phyloP scores from a whole-genome alignment of 1,140 invertebrate species.

The Pseudomyrmex concolor region DNA sequence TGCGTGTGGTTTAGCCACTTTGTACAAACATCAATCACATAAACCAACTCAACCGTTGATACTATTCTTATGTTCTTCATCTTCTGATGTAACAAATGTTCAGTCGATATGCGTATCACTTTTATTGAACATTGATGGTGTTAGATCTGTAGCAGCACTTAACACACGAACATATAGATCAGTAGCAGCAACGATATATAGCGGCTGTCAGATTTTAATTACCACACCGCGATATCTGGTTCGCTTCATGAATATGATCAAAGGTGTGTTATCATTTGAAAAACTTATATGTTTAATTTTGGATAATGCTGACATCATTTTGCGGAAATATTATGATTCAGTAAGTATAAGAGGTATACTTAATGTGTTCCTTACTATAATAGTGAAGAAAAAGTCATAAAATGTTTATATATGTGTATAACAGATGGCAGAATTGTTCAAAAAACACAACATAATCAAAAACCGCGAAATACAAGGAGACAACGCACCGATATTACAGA shows the following conservation, averaged over 20 bases:
- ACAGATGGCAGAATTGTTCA: conserved; percentile 74
- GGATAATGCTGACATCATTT: conserved; percentile 80
- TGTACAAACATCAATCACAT: conserved; percentile 23
- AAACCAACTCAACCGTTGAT: conserved; percentile 70
- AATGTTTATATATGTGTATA: background rate
- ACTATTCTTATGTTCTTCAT: conserved; percentile 79
- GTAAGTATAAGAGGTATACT: conserved; percentile 48
- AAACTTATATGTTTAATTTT: conserved; percentile 78
- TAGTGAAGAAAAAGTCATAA: background rate
- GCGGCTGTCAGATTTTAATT: conserved; percentile 83
- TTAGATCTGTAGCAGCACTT: conserved; percentile 75
- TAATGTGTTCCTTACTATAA: conserved; percentile 14
- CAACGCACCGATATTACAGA: conserved; percentile 73
- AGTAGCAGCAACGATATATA: conserved; percentile 76
- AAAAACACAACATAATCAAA: conserved; percentile 71
- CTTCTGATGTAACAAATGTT: conserved; percentile 74
- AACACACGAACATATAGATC: conserved; percentile 77
- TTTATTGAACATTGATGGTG: conserved; percentile 57
- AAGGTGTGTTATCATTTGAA: conserved; percentile 75
- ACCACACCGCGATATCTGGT: conserved; percentile 79
- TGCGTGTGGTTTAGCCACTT: conserved; percentile 72
- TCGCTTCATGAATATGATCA: conserved; percentile 73
- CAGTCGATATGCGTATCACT: conserved; percentile 69
- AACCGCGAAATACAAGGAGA: conserved; percentile 68
- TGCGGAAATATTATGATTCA: conserved; percentile 78